These are phyloP conservation scores for Parapsyche elsis DNA, from an alignment of 1,140 invertebrate species.

Conservation along the genomic window DNA sequence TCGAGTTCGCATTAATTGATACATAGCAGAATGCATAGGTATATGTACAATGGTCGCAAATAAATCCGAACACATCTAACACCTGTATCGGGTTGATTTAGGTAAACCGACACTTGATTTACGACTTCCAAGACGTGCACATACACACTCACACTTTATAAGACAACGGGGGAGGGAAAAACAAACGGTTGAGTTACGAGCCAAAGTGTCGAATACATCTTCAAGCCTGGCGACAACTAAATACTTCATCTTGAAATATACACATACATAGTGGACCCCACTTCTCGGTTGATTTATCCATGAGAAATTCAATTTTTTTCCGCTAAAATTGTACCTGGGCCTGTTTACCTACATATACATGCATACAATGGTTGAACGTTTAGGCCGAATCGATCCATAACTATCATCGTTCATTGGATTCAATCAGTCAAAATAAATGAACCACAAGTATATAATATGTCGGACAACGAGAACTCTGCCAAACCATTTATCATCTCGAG, in stretches of 20 bases:
- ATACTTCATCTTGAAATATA: slow-evolving; percentile 48
- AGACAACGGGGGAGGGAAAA: slow-evolving; percentile 1
- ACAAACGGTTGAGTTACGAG: slow-evolving; percentile 46
- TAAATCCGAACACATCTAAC: slow-evolving; percentile 42
- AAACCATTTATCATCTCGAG: slow-evolving; percentile 37
- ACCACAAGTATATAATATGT: slow-evolving; percentile 36
- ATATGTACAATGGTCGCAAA: neutral
- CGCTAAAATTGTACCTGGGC: too few relatives aligned
- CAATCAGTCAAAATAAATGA: slow-evolving; percentile 48
- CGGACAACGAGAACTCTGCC: slow-evolving; percentile 42
- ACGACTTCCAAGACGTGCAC: slow-evolving; percentile 4
- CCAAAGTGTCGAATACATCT: slow-evolving; percentile 51
- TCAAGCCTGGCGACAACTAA: slow-evolving; percentile 49
- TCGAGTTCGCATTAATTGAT: slow-evolving; percentile 20
- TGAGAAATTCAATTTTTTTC: too few relatives aligned
- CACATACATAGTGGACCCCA: too few relatives aligned
- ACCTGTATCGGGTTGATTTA: slow-evolving; percentile 45
- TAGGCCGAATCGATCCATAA: slow-evolving; percentile 42
- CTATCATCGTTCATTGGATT: slow-evolving; percentile 46
- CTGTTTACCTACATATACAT: neutral
- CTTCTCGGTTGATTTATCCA: neutral
- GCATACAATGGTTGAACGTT: slow-evolving; percentile 2
- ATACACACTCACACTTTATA: neutral
- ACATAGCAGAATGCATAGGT: neutral
- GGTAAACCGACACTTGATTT: slow-evolving; percentile 40